Percentiles rank a stretch among this genome's conserved stretches.
Conservation (phyloP, 2,113 vertebrate genomes). For the Lepidothrix coronata region DNA sequence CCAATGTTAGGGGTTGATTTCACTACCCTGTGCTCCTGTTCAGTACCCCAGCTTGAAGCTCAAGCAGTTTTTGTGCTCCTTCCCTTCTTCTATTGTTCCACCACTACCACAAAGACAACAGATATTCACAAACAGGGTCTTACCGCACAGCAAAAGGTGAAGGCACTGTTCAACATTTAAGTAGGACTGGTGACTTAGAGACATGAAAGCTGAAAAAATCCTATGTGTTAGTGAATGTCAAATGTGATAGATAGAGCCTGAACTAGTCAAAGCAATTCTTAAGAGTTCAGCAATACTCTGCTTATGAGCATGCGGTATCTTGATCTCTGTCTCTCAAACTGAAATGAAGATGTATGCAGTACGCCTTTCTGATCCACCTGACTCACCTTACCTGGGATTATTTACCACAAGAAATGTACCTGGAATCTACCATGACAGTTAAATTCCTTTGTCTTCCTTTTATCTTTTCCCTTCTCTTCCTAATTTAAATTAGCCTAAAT, state of each 20-base stretch:
- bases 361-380: neutral
- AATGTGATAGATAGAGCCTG: constrained; percentile 49
- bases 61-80: rapidly evolving
- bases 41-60: neutral
- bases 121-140: neutral
- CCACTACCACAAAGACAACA: neutral
- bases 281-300: constrained; percentile 43
- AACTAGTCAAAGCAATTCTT: constrained; percentile 37
- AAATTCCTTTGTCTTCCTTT: neutral
- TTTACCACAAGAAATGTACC: neutral
- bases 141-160: neutral
- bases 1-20: neutral
- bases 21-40: neutral
- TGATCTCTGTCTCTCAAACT: neutral
- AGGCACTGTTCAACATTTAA: neutral
- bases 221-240: constrained; percentile 13
- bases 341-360: constrained; percentile 27
- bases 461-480: neutral
- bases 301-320: neutral
- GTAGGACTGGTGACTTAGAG: neutral
- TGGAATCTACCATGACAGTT: neutral
- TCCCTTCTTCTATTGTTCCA: neutral
- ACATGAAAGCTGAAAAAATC: neutral
- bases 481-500: neutral
- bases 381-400: neutral